Evolutionary conservation across 2,113 vertebrate genomes (phyloP), one percentile per base, ranked within the genome.

Genomic region (Megaceryle maxima): DNA sequence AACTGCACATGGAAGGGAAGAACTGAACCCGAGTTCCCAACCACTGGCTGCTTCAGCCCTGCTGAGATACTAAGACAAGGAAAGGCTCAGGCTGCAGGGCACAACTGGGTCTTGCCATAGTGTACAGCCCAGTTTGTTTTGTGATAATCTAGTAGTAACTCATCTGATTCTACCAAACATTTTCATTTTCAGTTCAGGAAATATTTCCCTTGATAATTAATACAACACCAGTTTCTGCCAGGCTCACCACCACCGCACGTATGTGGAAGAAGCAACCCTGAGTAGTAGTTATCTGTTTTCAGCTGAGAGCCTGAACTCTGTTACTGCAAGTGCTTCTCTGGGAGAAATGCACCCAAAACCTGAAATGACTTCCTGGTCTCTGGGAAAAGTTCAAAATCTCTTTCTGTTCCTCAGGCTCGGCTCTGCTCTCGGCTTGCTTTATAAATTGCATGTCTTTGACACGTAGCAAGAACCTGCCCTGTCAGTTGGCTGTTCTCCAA

Each of bases 41-140:
- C 5, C 37, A 53, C 33, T 1, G 1, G 28, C 37, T 44, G 60
- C 74, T 39, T 48, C 77, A 53, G 31, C 39, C 67, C 33, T 26
- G 37, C 37, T 3, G 5, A 83, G 39, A 6, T 22, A 53, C 44
- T 0, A 1, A 29, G 1, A 20, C 31, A 31, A n/a, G 41, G 35
- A 26, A 64, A 37, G 66, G 13, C 72, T 56, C 22, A 17, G 62
- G 77, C 46, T 73, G 64, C 70, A 62, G 10, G 2, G 44, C 51
- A 17, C 51, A 21, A 6, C 19, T 5, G 24, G 28, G 6, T 33
- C 83, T 51, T 37, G 55, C 35, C 0, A 1, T 6, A 26, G 37
- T 28, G 41, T 16, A 25, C 26, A 73, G 43, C 21, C 0, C 0
- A 56, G 37, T 19, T 26, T 51, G 20, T 59, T 81, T 43, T 3